Evolutionary conservation across 2,888 invertebrate genomes (phyloP).

Genomic region (Erebia epiphron): DNA sequence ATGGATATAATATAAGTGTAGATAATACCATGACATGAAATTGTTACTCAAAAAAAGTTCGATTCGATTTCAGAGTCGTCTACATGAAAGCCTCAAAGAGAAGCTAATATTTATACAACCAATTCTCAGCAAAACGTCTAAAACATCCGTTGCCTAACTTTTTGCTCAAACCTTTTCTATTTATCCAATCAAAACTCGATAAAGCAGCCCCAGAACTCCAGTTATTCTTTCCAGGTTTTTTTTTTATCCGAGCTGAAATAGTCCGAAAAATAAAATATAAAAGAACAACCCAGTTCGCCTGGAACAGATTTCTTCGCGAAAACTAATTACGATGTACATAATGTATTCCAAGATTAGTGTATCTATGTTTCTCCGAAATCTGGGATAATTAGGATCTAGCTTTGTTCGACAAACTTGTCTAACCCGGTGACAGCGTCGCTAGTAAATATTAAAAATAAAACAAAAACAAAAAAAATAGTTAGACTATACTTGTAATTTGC

Average conservation of each 20-base stretch:
- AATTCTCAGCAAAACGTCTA: neutral
- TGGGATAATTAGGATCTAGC: too few species aligned
- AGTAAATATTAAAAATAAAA: too few species aligned
- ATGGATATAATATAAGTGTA: too few species aligned
- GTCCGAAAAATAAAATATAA: slow-evolving; percentile 24
- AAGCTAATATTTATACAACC: neutral
- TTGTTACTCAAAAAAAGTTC: too few species aligned
- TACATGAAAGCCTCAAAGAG: neutral
- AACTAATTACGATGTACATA: slow-evolving; percentile 33
- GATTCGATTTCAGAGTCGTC: neutral
- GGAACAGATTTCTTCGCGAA: slow-evolving; percentile 34
- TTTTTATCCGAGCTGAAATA: slow-evolving; percentile 26
- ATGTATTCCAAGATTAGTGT: neutral
- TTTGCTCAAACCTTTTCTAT: slow-evolving; percentile 2
- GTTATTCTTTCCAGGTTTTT: slow-evolving; percentile 33
- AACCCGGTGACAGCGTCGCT: too few species aligned
- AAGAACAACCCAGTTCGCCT: slow-evolving; percentile 14
- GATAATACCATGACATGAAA: too few species aligned
- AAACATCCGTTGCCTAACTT: neutral
- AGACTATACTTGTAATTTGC: neutral
- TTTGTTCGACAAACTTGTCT: too few species aligned
- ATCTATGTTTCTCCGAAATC: slow-evolving; percentile 5
- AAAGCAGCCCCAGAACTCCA: slow-evolving; percentile 15
- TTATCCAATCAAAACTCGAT: slow-evolving; percentile 21
- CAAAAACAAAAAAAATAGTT: too few species aligned